Percentiles rank a stretch among this genome's conserved stretches.
Conservation (phyloP, 2,797 vertebrate genomes). For the Falco naumanni region DNA sequence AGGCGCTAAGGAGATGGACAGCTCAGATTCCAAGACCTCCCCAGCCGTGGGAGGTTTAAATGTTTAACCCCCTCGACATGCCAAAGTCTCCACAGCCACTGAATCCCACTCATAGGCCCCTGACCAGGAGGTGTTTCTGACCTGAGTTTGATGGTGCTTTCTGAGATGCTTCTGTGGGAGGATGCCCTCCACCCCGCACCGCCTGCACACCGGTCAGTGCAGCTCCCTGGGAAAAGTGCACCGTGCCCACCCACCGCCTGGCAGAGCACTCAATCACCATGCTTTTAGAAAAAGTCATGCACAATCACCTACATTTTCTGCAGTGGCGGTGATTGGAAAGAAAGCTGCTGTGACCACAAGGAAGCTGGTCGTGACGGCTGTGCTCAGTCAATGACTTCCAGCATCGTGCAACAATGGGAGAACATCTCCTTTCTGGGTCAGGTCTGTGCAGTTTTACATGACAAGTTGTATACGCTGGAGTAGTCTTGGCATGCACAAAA, state of each 20-base stretch:
- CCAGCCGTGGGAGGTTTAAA: not conserved
- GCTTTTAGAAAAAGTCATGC: not conserved
- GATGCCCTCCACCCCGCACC: not conserved
- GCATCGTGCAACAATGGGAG: not conserved
- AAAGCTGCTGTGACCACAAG: not conserved
- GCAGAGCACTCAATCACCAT: not conserved
- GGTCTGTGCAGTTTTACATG: not conserved
- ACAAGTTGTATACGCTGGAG: not conserved
- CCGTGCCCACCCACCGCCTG: fast-evolving
- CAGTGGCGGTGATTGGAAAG: not conserved
- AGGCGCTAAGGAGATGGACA: not conserved
- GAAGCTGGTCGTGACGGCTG: not conserved
- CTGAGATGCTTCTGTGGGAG: not conserved
- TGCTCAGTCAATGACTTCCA: not conserved
- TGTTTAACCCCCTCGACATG: not conserved
- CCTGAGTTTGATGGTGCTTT: not conserved
- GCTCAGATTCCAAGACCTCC: not conserved
- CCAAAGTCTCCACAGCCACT: not conserved
- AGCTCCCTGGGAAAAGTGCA: not conserved
- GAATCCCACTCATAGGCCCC: not conserved
- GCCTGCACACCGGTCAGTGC: not conserved
- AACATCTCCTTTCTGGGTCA: not conserved
- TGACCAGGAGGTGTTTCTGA: not conserved
- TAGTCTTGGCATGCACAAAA: no score
- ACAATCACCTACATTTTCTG: not conserved